A percentile compares a stretch with the other conserved stretches of the same genome.
Evolutionary conservation across 2,113 vertebrate genomes (phyloP).

Genomic region (Erpornis zantholeuca): DNA sequence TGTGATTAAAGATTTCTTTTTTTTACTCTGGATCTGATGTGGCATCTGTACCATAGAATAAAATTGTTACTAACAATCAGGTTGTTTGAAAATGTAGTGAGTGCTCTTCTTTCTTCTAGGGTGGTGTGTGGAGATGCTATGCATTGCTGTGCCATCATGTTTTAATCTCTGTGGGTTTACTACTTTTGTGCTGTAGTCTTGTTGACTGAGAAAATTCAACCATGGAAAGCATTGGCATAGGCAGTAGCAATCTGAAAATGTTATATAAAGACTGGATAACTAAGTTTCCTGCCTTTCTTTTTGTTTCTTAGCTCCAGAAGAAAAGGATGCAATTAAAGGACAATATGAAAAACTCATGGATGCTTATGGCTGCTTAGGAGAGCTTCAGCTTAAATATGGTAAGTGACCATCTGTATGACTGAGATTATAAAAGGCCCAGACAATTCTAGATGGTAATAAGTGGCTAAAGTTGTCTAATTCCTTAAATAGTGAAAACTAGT

Average conservation of each 20-base stretch:
- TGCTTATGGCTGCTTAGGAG: constrained; percentile 79
- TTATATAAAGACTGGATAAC: not conserved
- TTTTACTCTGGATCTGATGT: not conserved
- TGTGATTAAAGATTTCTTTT: not conserved
- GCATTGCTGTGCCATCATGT: not conserved
- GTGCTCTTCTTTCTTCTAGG: not conserved
- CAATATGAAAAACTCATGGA: constrained; percentile 77
- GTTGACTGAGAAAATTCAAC: not conserved
- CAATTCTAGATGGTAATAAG: not conserved
- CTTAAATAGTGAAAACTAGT: not conserved
- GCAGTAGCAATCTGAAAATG: not conserved
- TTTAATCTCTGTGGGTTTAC: not conserved
- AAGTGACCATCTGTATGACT: constrained; percentile 6
- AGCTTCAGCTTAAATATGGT: constrained; percentile 76
- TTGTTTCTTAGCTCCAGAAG: constrained; percentile 71
- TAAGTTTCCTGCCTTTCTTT: not conserved
- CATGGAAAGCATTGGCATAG: not conserved
- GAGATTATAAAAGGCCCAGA: not conserved
- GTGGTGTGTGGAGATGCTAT: not conserved
- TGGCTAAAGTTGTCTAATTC: not conserved
- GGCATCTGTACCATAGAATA: not conserved
- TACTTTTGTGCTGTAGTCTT: not conserved
- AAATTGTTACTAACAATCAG: not conserved
- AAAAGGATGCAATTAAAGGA: constrained; percentile 78
- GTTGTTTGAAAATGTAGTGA: not conserved